Percentiles rank a stretch among this genome's conserved stretches.
phyloP scores from a whole-genome alignment of 2,888 invertebrate genomes.

The Ferrisia virgata region DNA sequence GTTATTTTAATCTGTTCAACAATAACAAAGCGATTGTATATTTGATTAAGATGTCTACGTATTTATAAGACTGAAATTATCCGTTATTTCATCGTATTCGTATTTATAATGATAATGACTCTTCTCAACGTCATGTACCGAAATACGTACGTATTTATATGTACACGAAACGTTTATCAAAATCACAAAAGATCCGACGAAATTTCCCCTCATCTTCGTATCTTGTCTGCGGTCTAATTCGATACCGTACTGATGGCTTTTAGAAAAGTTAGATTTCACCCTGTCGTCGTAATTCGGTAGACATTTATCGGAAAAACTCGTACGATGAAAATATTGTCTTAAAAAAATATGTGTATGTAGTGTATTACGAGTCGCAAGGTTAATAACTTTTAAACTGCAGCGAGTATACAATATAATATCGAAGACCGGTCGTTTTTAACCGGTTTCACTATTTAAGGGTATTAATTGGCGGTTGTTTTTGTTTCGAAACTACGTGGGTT shows the following conservation, averaged over 20 bases:
- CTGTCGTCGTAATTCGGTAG: neutral
- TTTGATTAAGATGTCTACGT: neutral
- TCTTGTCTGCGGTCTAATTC: neutral
- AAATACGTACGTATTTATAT: neutral
- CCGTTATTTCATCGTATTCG: neutral
- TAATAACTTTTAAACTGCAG: constrained; percentile 6
- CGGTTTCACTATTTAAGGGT: constrained; percentile 33
- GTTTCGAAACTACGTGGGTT: constrained; percentile 7
- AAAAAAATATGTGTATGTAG: neutral
- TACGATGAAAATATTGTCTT: neutral
- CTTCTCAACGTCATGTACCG: neutral
- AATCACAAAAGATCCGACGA: neutral
- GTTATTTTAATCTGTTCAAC: neutral
- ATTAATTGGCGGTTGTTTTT: constrained; percentile 30
- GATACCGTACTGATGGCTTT: too few relatives aligned
- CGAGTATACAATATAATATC: too few relatives aligned
- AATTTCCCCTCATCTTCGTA: neutral
- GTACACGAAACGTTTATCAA: neutral
- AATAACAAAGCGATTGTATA: constrained; percentile 24
- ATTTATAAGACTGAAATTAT: neutral
- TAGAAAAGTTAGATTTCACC: too few relatives aligned
- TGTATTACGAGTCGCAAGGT: too few relatives aligned
- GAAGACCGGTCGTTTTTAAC: constrained; percentile 31
- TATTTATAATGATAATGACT: neutral
- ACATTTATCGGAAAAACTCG: neutral